Evolutionary conservation across 2,113 vertebrate genomes (phyloP), one percentile per base, ranked within the genome.

Genomic region (Cephalopterus ornatus): DNA sequence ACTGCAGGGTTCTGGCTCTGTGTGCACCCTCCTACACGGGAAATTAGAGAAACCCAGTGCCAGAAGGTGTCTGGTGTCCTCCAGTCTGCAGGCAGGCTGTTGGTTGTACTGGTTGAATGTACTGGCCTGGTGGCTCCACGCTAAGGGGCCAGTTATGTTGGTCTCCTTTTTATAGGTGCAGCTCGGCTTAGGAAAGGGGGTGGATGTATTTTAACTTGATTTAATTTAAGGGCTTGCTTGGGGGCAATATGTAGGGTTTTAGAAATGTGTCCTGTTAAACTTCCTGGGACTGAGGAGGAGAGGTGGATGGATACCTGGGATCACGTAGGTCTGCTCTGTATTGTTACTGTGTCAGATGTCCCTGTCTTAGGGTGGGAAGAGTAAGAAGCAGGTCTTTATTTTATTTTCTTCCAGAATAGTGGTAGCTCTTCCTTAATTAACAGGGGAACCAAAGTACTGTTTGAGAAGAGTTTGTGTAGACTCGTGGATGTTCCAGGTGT

Each of bases 161-260:
- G 14, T 28, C 20, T 8, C 15, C 37, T 55, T 53, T 16, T 42
- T 0, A 0, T n/a, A 71, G 53, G 30, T 76, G 58, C n/a, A 62
- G 32, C 42, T 85, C 7, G 33, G 8, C 22, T 28, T 47, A 30
- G 49, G 49, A 81, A 42, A 72, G 59, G 42, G 47, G 6, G 32
- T 0, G 0, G 11, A 33, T 58, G 18, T 10, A 5, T 55, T 55
- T 68, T 53, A 66, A 32, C 41, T 50, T 70, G 8, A 27, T 37
- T 53, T 58, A 27, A 59, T 59, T 81, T 52, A 44, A 44, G 35
- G 35, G 19, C 30, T 83, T 0, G 0, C 41, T 53, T 18, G 10
- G 5, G 16, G 82, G 44, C 21, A 47, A 1, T 27, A 15, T 28
- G 9, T 70, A 41, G 6, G 22, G 18, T 85, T 78, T 88, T 19